phyloP scores from a whole-genome alignment of 2,888 invertebrate genomes.

The Zeuzera pyrina region DNA sequence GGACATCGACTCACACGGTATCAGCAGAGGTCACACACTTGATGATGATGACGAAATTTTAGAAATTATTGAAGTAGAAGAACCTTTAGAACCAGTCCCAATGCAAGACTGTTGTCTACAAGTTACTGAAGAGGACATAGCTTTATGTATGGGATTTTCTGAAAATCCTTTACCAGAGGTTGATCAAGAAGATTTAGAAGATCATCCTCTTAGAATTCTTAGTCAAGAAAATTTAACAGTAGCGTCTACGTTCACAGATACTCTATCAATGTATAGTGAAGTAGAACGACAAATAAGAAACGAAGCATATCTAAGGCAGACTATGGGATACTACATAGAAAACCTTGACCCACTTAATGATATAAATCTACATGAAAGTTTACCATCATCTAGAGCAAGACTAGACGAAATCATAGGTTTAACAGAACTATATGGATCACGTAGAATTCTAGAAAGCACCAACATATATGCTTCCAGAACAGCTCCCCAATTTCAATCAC shows the following conservation, averaged over 20 bases:
- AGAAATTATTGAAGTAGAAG: conserved; percentile 86
- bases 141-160: conserved; percentile 83
- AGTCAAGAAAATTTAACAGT: conserved; percentile 94
- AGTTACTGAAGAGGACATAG: conserved; percentile 95
- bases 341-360: conserved; percentile 53
- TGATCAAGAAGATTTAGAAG: conserved; percentile 79
- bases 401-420: conserved; percentile 87
- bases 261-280: conserved; percentile 77
- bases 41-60: conserved; percentile 79
- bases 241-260: conserved; percentile 91
- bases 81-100: conserved; percentile 86
- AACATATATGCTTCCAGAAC: conserved; percentile 70
- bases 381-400: conserved; percentile 67
- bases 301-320: conserved; percentile 72
- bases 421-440: conserved; percentile 86
- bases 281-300: conserved; percentile 77
- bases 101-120: conserved; percentile 91
- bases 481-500: conserved; percentile 79
- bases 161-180: conserved; percentile 81
- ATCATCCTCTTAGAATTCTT: conserved; percentile 89
- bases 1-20: conserved; percentile 63
- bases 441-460: conserved; percentile 80
- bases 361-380: conserved; percentile 62
- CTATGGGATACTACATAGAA: conserved; percentile 70
- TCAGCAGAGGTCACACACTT: conserved; percentile 54